phyloP scores from a whole-genome alignment of 2,113 vertebrate species.

The Oxygymnocypris stewartii region DNA sequence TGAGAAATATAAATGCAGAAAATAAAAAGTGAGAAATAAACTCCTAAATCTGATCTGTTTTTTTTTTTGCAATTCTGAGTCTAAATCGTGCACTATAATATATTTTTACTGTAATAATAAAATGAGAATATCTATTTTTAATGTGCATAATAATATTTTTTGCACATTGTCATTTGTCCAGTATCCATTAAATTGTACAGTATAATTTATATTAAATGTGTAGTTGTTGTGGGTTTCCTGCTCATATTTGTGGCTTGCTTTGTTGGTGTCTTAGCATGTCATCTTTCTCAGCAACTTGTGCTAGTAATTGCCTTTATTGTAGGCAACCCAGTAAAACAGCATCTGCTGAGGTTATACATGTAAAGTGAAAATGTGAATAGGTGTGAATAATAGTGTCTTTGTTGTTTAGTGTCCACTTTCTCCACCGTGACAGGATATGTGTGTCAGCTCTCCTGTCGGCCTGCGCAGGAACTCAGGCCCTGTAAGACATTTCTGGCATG shows the following conservation, averaged over 20 bases:
- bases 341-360: neutral
- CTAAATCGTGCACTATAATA: neutral
- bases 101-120: too few species aligned
- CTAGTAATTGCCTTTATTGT: constrained; percentile 16
- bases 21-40: too few species aligned
- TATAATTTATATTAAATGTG: neutral
- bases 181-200: neutral
- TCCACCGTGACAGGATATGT: constrained; percentile 57
- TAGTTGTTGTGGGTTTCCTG: neutral
- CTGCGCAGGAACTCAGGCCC: constrained; percentile 63
- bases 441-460: constrained; percentile 63
- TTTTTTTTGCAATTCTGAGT: neutral
- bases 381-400: constrained; percentile 13
- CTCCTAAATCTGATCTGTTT: too few species aligned
- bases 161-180: neutral
- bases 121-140: too few species aligned
- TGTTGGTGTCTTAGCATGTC: neutral
- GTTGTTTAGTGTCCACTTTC: neutral
- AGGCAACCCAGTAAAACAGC: neutral
- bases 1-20: too few species aligned
- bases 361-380: constrained; percentile 4
- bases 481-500: constrained; percentile 59
- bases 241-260: neutral
- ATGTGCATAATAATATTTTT: neutral
- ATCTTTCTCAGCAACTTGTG: neutral